Conservation (phyloP, 2,888 invertebrate species). For the Drosophila quinaria region DNA sequence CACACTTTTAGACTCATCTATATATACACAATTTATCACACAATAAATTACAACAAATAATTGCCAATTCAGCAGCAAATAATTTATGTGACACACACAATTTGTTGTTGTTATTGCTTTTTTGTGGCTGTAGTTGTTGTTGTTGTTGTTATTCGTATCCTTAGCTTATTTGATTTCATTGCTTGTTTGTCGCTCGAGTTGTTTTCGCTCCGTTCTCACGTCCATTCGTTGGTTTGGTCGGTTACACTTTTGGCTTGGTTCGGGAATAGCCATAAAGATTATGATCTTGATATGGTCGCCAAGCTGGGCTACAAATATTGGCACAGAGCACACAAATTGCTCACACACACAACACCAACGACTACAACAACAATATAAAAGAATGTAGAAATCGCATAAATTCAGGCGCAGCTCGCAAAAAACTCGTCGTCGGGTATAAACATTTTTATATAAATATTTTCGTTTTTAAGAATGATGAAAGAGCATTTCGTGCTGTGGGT, state of each 20-base stretch:
- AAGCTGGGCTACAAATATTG: constrained; percentile 55
- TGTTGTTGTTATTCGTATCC: constrained; percentile 37
- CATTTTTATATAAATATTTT: constrained; percentile 62
- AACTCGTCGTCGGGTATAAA: too few relatives aligned
- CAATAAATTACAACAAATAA: constrained; percentile 75
- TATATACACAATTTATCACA: constrained; percentile 59
- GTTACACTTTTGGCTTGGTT: constrained; percentile 44
- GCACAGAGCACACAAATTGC: constrained; percentile 52
- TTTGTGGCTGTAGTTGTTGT: constrained; percentile 22
- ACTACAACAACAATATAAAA: constrained; percentile 14
- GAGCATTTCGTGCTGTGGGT: constrained; percentile 20
- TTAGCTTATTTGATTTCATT: constrained; percentile 67
- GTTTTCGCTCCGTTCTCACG: constrained; percentile 28
- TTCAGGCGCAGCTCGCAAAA: too few relatives aligned
- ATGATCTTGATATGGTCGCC: constrained; percentile 68
- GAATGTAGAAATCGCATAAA: neutral
- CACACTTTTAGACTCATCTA: constrained; percentile 16
- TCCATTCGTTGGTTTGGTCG: constrained; percentile 27
- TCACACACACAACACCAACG: constrained; percentile 21
- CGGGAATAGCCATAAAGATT: constrained; percentile 71
- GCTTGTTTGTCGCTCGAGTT: constrained; percentile 74
- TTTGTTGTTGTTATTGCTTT: constrained; percentile 54
- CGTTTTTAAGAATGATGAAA: constrained; percentile 53
- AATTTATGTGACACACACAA: constrained; percentile 69
- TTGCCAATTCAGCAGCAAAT: constrained; percentile 76